A percentile compares a stretch with the other conserved stretches of the same genome.
Conservation (phyloP, 2,113 vertebrate species). For the Lophochroa leadbeateri region DNA sequence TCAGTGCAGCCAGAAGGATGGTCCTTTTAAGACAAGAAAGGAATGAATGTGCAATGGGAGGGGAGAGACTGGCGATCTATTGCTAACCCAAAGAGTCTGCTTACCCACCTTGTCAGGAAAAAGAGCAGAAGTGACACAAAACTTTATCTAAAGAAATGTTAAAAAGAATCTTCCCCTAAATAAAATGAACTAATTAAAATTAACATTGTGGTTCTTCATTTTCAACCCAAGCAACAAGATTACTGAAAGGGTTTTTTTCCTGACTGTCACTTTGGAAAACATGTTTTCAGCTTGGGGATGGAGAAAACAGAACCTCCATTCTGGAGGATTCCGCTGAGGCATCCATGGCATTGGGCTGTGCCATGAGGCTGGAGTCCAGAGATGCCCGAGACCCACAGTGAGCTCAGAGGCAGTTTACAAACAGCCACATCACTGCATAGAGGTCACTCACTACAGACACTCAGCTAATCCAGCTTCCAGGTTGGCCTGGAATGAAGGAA, state of each 20-base stretch:
- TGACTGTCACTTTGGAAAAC: not conserved
- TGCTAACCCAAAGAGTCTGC: not conserved
- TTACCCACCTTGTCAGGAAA: not conserved
- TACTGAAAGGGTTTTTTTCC: not conserved
- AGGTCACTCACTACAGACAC: not conserved
- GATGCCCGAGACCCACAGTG: rapidly evolving
- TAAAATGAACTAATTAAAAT: not conserved
- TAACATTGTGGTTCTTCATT: not conserved
- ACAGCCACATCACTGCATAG: not conserved
- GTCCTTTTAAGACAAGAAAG: not conserved
- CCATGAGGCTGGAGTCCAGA: not conserved
- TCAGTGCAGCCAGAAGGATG: not conserved
- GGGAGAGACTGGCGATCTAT: not conserved
- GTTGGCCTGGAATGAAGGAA: not conserved
- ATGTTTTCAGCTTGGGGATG: not conserved
- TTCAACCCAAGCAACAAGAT: not conserved
- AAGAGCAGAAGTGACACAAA: not conserved
- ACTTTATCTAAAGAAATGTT: not conserved
- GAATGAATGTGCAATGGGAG: not conserved
- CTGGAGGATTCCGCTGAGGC: too few relatives aligned
- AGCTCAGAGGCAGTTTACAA: not conserved
- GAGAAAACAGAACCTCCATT: not conserved
- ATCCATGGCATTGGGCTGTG: not conserved
- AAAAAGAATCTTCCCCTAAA: not conserved
- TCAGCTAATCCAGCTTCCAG: not conserved